Evolutionary conservation across 2,113 vertebrate genomes (phyloP), one percentile per base, ranked within the genome.

Genomic region (Pleuronectes platessa): DNA sequence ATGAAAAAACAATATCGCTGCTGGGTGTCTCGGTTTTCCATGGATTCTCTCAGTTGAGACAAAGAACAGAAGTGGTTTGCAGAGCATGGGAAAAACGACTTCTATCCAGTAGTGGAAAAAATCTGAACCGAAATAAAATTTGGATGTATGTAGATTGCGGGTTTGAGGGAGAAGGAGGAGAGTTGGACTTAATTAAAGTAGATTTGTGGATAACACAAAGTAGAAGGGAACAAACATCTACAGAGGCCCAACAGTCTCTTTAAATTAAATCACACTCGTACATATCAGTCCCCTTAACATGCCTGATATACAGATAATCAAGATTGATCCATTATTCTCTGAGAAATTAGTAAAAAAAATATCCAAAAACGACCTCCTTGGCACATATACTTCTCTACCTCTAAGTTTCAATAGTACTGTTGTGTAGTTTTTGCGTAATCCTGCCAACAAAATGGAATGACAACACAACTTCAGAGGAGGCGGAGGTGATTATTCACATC

Each of bases 1-100:
- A 56, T 60, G 26, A 76, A 70, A 80, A 80, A 82, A 54, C 67
- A 75, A 55, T 7, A 27, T 65, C 24, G 70, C 61, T 27, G 45
- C 68, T 24, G 51, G 66, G 53, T 67, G 60, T 67, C 65, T 77
- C 31, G 9, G 2, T 71, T 69, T 69, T 65, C 21, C 6, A 4
- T 24, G 27, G 26, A 56, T 74, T 67, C 49, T 67, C 40, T 83
- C 67, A 0, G 59, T 51, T 27, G 51, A 51, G 51, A 62, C 23
- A 59, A 59, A 66, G 71, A 75, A 47, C 0, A 0, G 40, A 26
- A 35, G 61, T 2, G 8, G 18, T 64, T 71, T 77, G 60, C 35
- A 20, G 18, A 14, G 37, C 10, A 47, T 3, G 13, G 35, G 11
- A 24, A 65, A 24, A 65, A 55, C 49, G 9, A 14, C 61, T 42